Evolutionary conservation across 2,113 vertebrate genomes (phyloP), one percentile per base, ranked within the genome.

Genomic region (Alaudala cheleensis): DNA sequence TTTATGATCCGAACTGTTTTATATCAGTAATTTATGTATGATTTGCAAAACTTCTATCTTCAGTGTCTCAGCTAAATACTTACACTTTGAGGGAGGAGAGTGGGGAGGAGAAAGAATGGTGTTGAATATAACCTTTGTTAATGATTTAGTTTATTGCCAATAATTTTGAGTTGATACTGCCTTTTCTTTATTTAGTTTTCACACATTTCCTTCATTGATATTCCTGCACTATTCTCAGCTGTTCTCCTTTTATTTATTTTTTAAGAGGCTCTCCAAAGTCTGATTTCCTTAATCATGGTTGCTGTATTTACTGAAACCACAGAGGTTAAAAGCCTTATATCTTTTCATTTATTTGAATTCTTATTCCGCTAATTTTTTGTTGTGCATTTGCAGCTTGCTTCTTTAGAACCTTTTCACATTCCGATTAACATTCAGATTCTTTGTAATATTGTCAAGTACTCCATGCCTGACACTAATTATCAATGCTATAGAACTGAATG

Each of bases 141-240:
- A 82, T 88, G 28, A 78, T 73, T 88, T 83, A 50, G 9, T 88
- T 94, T 92, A 66, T 92, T 88, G 69, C 24, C 34, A 92, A 81
- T 81, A 83, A 84, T 92, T 94, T 91, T 54, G 18, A 84, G 60
- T 88, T 86, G 56, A 51, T 91, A 33, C 57, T 86, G 64, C n/a
- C 21, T 91, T 90, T 91, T 82, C 69, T 86, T 95, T 95, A 92
- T 90, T 95, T 90, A 61, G 21, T 93, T 95, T 92, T 88, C 79
- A 90, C 90, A 95, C 83, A 74, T 96, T 94, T 94, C 34, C 64
- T 81, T 93, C 86, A 90, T 60, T 93, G 82, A 81, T 86, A 95
- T 93, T 95, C 86, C 34, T 66, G 17, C 31, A 86, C 73, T 51
- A 83, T 92, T 94, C 39, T 71, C 56, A 60, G 21, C 34, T 90